These are phyloP conservation scores for Epirrhoe tristata DNA, from an alignment of 2,888 invertebrate genomes.

Conservation along the genomic window DNA sequence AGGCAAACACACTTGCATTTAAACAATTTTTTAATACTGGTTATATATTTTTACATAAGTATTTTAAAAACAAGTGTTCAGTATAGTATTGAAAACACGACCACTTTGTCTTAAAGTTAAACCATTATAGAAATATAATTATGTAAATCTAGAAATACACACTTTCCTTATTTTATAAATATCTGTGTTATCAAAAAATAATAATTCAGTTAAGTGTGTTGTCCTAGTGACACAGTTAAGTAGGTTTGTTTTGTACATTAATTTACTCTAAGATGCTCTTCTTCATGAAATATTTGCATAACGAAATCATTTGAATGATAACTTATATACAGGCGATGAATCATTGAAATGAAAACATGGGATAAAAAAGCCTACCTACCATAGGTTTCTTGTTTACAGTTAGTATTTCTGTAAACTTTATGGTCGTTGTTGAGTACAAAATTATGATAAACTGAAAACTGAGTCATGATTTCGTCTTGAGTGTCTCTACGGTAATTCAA, in stretches of 20 bases:
- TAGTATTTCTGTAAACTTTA: too few species aligned
- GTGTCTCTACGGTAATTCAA: slow-evolving; percentile 43
- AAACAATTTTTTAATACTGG: background rate
- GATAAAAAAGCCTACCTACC: too few species aligned
- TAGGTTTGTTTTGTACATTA: background rate
- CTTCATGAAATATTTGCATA: background rate
- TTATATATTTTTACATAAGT: background rate
- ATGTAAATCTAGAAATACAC: background rate
- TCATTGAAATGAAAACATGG: too few species aligned
- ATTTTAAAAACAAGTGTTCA: slow-evolving; percentile 1
- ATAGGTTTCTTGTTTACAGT: too few species aligned
- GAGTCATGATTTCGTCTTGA: background rate
- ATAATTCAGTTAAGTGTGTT: background rate
- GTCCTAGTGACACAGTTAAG: background rate
- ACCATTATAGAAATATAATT: background rate
- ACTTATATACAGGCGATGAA: too few species aligned
- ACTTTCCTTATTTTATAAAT: background rate
- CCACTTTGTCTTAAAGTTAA: background rate
- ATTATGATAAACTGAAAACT: too few species aligned
- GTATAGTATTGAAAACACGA: too few species aligned
- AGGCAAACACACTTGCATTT: background rate
- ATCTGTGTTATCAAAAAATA: background rate
- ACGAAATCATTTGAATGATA: background rate
- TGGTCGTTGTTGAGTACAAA: too few species aligned
- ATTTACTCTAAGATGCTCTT: background rate